These are phyloP conservation scores for Alviniconcha strummeri DNA, from an alignment of 2,888 invertebrate genomes.

Conservation along the genomic window DNA sequence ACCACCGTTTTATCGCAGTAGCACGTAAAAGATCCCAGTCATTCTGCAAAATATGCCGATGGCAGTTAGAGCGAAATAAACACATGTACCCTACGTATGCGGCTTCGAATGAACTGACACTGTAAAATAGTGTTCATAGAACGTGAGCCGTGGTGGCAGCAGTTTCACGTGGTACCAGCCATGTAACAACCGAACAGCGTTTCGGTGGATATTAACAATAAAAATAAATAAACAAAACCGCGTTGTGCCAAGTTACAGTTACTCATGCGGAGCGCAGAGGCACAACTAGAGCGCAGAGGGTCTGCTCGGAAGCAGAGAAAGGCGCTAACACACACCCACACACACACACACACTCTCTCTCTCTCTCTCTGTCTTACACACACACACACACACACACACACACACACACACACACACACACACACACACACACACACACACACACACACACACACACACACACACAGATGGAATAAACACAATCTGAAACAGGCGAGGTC, in stretches of 20 bases:
- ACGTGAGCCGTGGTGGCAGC: neutral
- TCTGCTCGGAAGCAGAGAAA: too few species aligned
- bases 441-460: conserved; percentile 16
- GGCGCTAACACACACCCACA: neutral
- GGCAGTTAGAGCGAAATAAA: too few species aligned
- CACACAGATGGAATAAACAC: neutral
- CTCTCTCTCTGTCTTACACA: neutral
- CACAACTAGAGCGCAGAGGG: neutral
- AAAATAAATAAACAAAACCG: neutral
- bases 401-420: conserved; percentile 24
- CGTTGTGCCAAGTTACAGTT: neutral
- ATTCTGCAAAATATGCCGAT: too few species aligned
- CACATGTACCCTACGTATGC: too few species aligned
- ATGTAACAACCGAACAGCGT: neutral
- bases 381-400: conserved; percentile 13
- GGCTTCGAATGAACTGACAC: too few species aligned
- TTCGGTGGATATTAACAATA: neutral
- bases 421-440: conserved; percentile 29
- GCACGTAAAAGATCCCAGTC: too few species aligned
- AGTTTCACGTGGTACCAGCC: neutral
- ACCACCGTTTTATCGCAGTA: too few species aligned
- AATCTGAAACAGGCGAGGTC: neutral
- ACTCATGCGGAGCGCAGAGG: neutral
- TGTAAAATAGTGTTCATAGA: too few species aligned
- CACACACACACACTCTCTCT: conserved; percentile 4